phyloP scores from a whole-genome alignment of 2,113 vertebrate genomes.

The Reinhardtius hippoglossoides region DNA sequence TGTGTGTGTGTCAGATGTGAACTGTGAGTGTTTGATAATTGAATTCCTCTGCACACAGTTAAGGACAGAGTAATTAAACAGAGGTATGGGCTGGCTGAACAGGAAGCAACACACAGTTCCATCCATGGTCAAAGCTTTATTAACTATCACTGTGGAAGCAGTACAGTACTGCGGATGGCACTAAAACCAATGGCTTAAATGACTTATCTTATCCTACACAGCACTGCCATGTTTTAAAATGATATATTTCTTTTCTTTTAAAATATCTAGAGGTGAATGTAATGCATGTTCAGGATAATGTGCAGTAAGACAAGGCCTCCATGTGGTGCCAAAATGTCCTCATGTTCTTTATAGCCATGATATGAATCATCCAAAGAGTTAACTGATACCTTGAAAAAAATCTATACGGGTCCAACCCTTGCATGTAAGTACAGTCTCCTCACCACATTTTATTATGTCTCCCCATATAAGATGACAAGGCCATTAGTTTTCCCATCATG shows the following conservation, averaged over 20 bases:
- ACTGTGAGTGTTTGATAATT: conserved; percentile 52
- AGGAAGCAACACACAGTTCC: neutral
- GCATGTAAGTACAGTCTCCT: neutral
- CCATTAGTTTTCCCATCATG: conserved; percentile 74
- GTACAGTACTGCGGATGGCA: neutral
- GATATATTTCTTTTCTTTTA: neutral
- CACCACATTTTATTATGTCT: conserved; percentile 2
- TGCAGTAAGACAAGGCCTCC: neutral
- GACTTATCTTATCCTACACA: neutral
- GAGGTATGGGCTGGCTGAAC: conserved; percentile 35
- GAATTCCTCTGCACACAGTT: conserved; percentile 61
- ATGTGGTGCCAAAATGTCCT: neutral
- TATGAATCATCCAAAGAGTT: neutral
- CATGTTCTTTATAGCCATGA: conserved; percentile 3
- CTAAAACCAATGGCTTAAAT: neutral
- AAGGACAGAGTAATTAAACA: conserved; percentile 67
- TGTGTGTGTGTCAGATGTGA: neutral
- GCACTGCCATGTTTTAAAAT: neutral
- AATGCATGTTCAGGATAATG: neutral
- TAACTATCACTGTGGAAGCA: neutral
- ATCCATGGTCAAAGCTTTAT: conserved; percentile 12
- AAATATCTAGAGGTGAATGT: conserved; percentile 19
- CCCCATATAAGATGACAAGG: conserved; percentile 46
- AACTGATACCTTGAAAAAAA: conserved; percentile 16
- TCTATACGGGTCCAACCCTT: neutral